Conservation (phyloP, 2,888 invertebrate species). For the Agrilus mali region DNA sequence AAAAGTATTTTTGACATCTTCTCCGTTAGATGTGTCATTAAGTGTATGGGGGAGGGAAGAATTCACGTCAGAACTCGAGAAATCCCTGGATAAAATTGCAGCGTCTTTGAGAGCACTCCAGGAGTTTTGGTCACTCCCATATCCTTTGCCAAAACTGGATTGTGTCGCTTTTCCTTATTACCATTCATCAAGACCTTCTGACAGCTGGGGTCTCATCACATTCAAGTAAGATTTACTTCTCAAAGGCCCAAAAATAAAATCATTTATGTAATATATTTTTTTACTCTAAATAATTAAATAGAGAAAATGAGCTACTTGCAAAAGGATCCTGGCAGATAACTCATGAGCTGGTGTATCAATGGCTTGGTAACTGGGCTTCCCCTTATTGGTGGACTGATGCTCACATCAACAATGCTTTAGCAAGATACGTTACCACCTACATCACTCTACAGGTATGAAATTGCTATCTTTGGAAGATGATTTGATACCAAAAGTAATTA, state of each 20-base stretch:
- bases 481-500: too few relatives aligned
- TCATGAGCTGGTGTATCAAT: conserved; percentile 66
- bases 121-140: conserved; percentile 49
- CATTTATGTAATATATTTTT: background rate
- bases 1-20: too few relatives aligned
- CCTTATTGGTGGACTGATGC: conserved; percentile 70
- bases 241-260: background rate
- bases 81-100: conserved; percentile 44
- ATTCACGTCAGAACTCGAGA: conserved; percentile 43
- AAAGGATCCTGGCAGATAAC: conserved; percentile 52
- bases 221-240: conserved; percentile 48
- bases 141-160: conserved; percentile 56
- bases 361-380: conserved; percentile 63
- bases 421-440: conserved; percentile 61
- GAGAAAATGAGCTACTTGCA: conserved; percentile 60
- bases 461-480: background rate
- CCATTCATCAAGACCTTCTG: conserved; percentile 56
- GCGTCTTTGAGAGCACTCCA: conserved; percentile 46
- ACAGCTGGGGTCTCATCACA: conserved; percentile 68
- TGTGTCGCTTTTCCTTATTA: conserved; percentile 62
- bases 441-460: conserved; percentile 51
- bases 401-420: conserved; percentile 63
- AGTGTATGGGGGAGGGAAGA: conserved; percentile 53
- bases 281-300: conserved; percentile 30
- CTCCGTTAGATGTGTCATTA: conserved; percentile 32